These are phyloP conservation scores for Ramphastos sulfuratus DNA, from an alignment of 2,113 vertebrate genomes.

Conservation along the genomic window DNA sequence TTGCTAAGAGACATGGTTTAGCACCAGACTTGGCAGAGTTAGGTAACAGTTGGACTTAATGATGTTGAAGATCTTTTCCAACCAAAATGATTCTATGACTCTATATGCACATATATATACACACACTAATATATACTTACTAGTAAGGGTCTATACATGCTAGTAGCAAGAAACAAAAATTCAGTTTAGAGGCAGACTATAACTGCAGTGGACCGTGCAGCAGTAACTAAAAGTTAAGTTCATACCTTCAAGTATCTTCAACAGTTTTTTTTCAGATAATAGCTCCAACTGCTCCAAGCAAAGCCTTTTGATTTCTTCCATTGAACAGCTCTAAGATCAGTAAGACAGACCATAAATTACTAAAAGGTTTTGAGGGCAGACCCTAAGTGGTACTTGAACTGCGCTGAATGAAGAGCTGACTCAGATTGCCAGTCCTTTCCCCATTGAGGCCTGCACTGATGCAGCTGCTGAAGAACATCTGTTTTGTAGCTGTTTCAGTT, in stretches of 20 bases:
- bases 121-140: neutral
- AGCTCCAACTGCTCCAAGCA: slow-evolving; percentile 93
- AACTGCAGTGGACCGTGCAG: neutral
- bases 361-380: slow-evolving; percentile 32
- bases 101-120: neutral
- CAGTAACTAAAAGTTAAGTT: neutral
- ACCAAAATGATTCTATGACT: no score
- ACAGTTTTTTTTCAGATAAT: slow-evolving; percentile 86
- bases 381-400: neutral
- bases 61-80: no score
- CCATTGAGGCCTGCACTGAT: neutral
- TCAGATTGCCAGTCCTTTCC: neutral
- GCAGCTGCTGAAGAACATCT: neutral
- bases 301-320: slow-evolving; percentile 91
- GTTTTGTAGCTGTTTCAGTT: neutral
- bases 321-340: slow-evolving; percentile 81
- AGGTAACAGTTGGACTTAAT: no score
- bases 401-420: neutral
- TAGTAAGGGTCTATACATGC: neutral
- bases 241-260: slow-evolving; percentile 93
- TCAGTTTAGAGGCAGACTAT: neutral
- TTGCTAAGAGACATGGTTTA: no score
- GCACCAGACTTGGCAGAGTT: no score
- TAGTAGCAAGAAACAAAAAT: neutral
- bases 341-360: neutral